phyloP scores from a whole-genome alignment of 2,797 vertebrate genomes.

The Mastacembelus armatus region DNA sequence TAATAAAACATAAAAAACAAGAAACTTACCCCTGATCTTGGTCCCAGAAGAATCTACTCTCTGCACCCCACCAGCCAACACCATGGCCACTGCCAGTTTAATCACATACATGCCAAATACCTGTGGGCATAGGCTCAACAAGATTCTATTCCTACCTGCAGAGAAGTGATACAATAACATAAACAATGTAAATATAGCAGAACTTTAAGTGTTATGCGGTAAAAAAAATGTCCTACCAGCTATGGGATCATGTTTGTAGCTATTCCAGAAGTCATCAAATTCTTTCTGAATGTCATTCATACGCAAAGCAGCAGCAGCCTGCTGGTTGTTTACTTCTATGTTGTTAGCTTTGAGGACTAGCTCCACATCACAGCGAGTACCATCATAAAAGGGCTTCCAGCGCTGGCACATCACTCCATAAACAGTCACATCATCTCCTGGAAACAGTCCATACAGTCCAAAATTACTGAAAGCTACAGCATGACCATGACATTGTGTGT shows the following conservation, averaged over 20 bases:
- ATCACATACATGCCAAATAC: conserved; percentile 96
- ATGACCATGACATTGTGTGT: background rate
- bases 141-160: conserved; percentile 93
- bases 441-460: background rate
- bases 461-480: background rate
- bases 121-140: conserved; percentile 95
- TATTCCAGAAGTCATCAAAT: conserved; percentile 92
- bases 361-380: conserved; percentile 90
- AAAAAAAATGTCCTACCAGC: conserved; percentile 85
- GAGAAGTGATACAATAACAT: background rate
- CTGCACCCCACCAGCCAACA: conserved; percentile 95
- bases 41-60: conserved; percentile 91
- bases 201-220: background rate
- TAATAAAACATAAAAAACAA: background rate
- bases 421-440: conserved; percentile 95
- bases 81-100: conserved; percentile 95
- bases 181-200: background rate
- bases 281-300: conserved; percentile 91
- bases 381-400: conserved; percentile 90
- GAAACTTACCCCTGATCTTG: conserved; percentile 88
- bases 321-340: conserved; percentile 93
- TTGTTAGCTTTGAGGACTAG: conserved; percentile 95
- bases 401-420: conserved; percentile 94
- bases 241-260: conserved; percentile 85
- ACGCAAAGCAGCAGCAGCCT: conserved; percentile 82